Evolutionary conservation across 2,888 invertebrate genomes (phyloP).

Genomic region (Calephelis perditalis): DNA sequence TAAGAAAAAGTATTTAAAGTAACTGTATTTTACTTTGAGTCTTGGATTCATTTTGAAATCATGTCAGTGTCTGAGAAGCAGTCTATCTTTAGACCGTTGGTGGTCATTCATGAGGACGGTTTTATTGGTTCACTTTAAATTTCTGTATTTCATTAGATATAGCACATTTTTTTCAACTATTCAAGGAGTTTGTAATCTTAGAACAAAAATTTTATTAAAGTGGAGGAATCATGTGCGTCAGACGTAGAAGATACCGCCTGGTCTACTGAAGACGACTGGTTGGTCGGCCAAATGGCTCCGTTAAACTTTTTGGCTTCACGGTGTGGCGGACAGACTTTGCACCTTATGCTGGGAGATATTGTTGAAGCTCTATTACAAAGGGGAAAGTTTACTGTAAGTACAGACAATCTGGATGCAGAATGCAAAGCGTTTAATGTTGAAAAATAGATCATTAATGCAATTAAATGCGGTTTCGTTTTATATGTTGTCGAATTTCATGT

Average conservation of each 20-base stretch:
- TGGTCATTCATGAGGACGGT: background rate
- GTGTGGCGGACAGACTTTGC: constrained; percentile 40
- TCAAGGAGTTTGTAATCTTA: background rate
- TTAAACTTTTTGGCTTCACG: constrained; percentile 46
- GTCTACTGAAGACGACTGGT: constrained; percentile 57
- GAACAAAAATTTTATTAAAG: constrained; percentile 32
- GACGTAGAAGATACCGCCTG: constrained; percentile 57
- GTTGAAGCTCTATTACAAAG: constrained; percentile 46
- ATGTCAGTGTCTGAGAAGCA: too few relatives aligned
- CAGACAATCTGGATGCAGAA: background rate
- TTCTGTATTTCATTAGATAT: constrained; percentile 55
- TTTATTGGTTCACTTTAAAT: constrained; percentile 49
- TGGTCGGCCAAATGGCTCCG: constrained; percentile 51
- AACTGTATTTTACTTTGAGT: too few relatives aligned
- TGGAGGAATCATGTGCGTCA: constrained; percentile 64
- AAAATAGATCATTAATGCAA: too few relatives aligned
- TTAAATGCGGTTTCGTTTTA: too few relatives aligned
- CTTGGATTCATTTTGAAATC: too few relatives aligned
- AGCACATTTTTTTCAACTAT: constrained; percentile 39
- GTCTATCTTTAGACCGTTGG: too few relatives aligned
- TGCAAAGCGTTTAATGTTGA: too few relatives aligned
- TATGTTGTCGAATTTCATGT: too few relatives aligned
- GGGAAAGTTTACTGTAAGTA: constrained; percentile 51
- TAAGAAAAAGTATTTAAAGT: too few relatives aligned
- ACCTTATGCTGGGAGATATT: constrained; percentile 50